Conservation (phyloP, 2,113 vertebrate genomes). For the Calyptommatus sinebrachiatus region DNA sequence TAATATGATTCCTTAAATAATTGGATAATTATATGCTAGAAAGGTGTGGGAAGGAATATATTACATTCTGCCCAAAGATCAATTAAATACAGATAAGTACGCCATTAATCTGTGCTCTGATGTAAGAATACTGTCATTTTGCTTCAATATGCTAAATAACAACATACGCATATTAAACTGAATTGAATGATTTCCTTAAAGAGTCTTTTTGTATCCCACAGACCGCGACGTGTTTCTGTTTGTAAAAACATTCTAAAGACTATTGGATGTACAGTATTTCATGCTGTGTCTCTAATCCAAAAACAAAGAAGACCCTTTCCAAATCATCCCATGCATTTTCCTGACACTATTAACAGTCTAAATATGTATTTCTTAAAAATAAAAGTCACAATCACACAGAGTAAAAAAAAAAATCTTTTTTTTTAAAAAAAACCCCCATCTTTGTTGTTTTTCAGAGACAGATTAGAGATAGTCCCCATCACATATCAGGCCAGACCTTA, state of each 20-base stretch:
- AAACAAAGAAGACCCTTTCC: background rate
- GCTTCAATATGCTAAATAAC: slow-evolving; percentile 4
- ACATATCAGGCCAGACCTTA: too few species aligned
- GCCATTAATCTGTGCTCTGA: slow-evolving; percentile 7
- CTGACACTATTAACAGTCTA: background rate
- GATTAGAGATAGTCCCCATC: too few species aligned
- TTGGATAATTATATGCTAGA: background rate
- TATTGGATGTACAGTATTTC: background rate
- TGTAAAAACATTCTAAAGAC: background rate
- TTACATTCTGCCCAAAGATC: background rate
- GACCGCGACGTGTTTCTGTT: background rate
- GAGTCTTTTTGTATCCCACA: slow-evolving; percentile 19
- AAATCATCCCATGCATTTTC: background rate
- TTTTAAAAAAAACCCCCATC: too few species aligned
- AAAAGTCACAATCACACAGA: background rate
- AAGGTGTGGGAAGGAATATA: background rate
- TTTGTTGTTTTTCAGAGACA: too few species aligned
- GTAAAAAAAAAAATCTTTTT: too few species aligned
- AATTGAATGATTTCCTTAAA: slow-evolving; percentile 15
- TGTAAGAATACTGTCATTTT: background rate
- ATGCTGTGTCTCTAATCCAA: background rate
- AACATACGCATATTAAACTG: slow-evolving; percentile 6
- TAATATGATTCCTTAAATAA: background rate
- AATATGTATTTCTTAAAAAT: background rate
- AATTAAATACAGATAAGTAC: background rate